Evolutionary conservation across 1,140 invertebrate species (phyloP).

Genomic region (Capitella teleta): DNA sequence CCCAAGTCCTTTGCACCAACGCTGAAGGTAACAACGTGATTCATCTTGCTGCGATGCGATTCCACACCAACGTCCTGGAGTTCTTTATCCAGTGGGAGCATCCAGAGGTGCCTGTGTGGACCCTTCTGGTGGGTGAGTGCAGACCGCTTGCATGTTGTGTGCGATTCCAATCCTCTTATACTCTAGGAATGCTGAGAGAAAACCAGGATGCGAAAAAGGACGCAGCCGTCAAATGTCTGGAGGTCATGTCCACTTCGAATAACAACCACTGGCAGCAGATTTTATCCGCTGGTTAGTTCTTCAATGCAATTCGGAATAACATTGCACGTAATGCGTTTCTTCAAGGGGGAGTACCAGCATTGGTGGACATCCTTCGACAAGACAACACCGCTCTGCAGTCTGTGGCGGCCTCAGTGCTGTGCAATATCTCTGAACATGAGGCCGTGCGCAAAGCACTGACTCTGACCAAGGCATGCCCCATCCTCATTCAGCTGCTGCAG

Average conservation of each 20-base stretch:
- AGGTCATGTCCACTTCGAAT: conserved; percentile 32
- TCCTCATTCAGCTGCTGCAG: conserved; percentile 27
- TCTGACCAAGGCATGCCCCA: conserved; percentile 22
- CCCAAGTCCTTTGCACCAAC: conserved; percentile 25
- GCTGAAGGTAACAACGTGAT: conserved; percentile 32
- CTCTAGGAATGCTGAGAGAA: conserved; percentile 24
- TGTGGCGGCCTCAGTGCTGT: conserved; percentile 34
- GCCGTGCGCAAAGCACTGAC: conserved; percentile 25
- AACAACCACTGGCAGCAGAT: conserved; percentile 34
- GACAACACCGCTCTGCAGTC: conserved; percentile 31
- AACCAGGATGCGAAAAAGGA: conserved; percentile 25
- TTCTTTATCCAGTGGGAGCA: conserved; percentile 36
- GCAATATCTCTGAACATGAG: conserved; percentile 37
- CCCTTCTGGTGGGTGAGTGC: conserved; percentile 33
- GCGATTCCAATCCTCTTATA: background rate
- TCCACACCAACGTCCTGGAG: conserved; percentile 39
- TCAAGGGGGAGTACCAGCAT: conserved; percentile 29
- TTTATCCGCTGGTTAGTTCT: conserved; percentile 29
- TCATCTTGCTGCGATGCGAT: conserved; percentile 27
- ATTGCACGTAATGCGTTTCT: background rate
- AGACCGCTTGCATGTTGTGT: background rate
- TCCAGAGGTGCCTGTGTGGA: conserved; percentile 34
- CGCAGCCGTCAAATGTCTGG: conserved; percentile 38
- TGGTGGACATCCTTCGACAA: conserved; percentile 26
- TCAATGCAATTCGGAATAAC: background rate